Percentiles rank a stretch among this genome's conserved stretches.
phyloP scores from a whole-genome alignment of 2,888 invertebrate species.

The Cheilosia variabilis region DNA sequence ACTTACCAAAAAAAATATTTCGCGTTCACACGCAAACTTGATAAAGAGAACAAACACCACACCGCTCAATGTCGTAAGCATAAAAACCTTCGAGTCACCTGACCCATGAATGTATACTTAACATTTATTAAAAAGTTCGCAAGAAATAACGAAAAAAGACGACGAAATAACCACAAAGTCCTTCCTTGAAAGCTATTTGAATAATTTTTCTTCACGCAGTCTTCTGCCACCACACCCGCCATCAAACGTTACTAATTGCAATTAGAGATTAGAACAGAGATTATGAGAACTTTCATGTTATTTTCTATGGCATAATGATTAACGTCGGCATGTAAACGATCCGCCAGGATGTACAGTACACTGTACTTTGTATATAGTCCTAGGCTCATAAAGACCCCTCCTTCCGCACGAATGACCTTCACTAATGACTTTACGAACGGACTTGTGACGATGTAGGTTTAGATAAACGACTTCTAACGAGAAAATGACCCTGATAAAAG shows the following conservation, averaged over 20 bases:
- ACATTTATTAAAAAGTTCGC: constrained; percentile 23
- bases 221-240: background rate
- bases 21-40: too few species aligned
- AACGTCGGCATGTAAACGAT: constrained; percentile 30
- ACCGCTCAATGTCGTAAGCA: too few species aligned
- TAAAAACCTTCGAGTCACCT: too few species aligned
- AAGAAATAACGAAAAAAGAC: background rate
- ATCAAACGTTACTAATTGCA: constrained; percentile 46
- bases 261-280: constrained; percentile 50
- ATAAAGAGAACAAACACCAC: too few species aligned
- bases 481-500: constrained; percentile 26
- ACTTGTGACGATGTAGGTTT: constrained; percentile 2
- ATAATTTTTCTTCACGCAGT: constrained; percentile 14
- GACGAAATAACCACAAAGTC: too few species aligned
- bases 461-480: background rate
- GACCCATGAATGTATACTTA: constrained; percentile 11
- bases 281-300: constrained; percentile 34
- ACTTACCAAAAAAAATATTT: too few species aligned
- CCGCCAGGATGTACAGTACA: background rate
- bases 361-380: background rate
- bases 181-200: constrained; percentile 13
- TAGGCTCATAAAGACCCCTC: constrained; percentile 10
- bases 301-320: constrained; percentile 29
- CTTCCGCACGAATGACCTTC: constrained; percentile 26
- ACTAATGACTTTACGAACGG: constrained; percentile 39